phyloP scores from a whole-genome alignment of 2,113 vertebrate genomes.

The Variabilichromis moorii region DNA sequence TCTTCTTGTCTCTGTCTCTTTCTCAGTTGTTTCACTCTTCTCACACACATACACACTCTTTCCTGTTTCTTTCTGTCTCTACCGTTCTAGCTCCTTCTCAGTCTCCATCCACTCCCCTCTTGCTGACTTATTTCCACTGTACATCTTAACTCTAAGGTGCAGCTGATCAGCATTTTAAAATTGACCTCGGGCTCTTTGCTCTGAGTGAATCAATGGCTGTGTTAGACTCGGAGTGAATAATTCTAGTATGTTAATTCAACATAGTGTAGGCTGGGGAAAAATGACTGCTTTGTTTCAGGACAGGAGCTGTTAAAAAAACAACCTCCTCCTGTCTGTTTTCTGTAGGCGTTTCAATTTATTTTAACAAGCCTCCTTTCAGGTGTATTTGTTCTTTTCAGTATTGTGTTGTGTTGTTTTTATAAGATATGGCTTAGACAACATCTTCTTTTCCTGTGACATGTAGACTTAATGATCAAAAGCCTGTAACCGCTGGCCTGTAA shows the following conservation, averaged over 20 bases:
- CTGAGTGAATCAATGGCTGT: constrained; percentile 20
- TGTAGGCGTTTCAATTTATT: not conserved
- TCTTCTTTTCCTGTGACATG: not conserved
- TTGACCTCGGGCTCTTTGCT: constrained; percentile 3
- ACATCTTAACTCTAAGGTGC: constrained; percentile 25
- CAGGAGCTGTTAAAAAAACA: not conserved
- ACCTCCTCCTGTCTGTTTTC: not conserved
- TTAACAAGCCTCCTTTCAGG: not conserved
- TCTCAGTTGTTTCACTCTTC: constrained; percentile 7
- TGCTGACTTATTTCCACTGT: constrained; percentile 12
- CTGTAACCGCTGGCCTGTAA: not conserved
- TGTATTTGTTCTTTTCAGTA: not conserved
- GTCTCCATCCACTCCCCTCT: not conserved
- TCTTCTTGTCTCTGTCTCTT: constrained; percentile 56
- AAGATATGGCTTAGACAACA: not conserved
- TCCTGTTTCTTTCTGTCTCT: not conserved
- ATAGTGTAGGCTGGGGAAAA: not conserved
- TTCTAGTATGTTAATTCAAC: constrained; percentile 32
- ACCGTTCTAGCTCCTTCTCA: not conserved
- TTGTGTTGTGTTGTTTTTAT: not conserved
- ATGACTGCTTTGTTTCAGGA: constrained; percentile 2
- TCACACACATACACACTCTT: not conserved
- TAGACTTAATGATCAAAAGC: not conserved
- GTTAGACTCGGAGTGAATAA: constrained; percentile 19
- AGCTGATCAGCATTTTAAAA: constrained; percentile 45